Evolutionary conservation across 2,113 vertebrate genomes (phyloP).

Genomic region (Ellobius talpinus): DNA sequence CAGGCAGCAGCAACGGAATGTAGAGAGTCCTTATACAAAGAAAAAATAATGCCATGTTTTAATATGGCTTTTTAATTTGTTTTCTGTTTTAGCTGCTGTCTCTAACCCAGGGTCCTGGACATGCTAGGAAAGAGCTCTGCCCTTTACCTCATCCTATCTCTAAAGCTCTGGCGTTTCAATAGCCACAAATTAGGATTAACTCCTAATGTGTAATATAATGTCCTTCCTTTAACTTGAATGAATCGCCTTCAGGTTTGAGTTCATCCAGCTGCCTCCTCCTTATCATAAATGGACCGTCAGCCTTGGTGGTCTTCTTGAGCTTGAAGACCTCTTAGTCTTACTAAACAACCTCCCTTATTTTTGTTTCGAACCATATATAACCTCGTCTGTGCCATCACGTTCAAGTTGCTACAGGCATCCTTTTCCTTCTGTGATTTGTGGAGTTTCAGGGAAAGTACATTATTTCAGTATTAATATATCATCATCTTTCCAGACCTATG

Average conservation of each 20-base stretch:
- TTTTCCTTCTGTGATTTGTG: background rate
- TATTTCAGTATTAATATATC: slow-evolving; percentile 10
- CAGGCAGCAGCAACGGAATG: background rate
- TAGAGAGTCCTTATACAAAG: background rate
- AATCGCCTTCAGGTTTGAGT: background rate
- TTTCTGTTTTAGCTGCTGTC: background rate
- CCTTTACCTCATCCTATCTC: background rate
- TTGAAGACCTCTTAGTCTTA: background rate
- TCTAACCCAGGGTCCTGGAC: too few species aligned
- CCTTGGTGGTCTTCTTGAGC: background rate
- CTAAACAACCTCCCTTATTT: slow-evolving; percentile 9
- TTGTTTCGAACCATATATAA: background rate
- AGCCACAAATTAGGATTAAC: background rate
- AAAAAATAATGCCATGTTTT: background rate
- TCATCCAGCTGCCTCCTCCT: background rate
- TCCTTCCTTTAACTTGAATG: background rate
- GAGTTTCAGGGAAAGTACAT: slow-evolving; percentile 1
- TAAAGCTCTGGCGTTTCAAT: background rate
- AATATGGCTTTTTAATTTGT: background rate
- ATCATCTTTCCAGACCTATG: slow-evolving; percentile 33
- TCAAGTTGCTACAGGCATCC: background rate
- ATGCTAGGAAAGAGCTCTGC: too few species aligned
- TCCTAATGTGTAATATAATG: background rate
- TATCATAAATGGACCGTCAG: background rate
- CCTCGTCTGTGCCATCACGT: background rate